Evolutionary conservation across 2,888 invertebrate genomes (phyloP).

Genomic region (Idaea straminata): DNA sequence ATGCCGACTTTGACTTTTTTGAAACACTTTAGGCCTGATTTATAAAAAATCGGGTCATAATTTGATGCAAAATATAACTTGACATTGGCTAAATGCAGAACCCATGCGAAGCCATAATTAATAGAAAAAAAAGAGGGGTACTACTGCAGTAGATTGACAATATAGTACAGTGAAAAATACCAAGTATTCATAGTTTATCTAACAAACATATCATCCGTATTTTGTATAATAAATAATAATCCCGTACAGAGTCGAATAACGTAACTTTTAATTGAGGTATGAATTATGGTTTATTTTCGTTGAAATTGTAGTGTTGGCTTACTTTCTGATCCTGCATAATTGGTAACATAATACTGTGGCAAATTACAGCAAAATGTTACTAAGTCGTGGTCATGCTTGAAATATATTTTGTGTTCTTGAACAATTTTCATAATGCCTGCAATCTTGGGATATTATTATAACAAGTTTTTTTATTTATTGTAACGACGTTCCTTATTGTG

Average conservation of each 20-base stretch:
- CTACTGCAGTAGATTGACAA: background rate
- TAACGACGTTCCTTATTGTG: no score
- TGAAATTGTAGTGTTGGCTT: slow-evolving; percentile 20
- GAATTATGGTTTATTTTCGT: slow-evolving; percentile 14
- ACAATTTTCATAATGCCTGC: background rate
- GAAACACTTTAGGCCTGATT: no score
- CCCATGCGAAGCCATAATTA: no score
- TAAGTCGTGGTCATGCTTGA: background rate
- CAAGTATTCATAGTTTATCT: background rate
- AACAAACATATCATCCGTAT: background rate
- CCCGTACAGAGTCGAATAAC: slow-evolving; percentile 5
- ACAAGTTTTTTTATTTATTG: background rate
- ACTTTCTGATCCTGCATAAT: slow-evolving; percentile 26
- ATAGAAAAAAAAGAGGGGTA: no score
- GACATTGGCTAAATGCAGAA: no score
- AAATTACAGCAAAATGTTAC: slow-evolving; percentile 8
- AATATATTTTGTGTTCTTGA: slow-evolving; percentile 9
- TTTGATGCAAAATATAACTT: no score
- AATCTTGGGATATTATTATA: background rate
- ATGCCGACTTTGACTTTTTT: no score
- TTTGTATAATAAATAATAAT: background rate
- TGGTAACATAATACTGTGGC: slow-evolving; percentile 24
- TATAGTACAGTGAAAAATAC: background rate
- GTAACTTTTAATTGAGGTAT: slow-evolving; percentile 17
- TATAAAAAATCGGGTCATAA: no score